Evolutionary conservation across 2,797 vertebrate genomes (phyloP), one percentile per base, ranked within the genome.

Genomic region (Glossophaga mutica): DNA sequence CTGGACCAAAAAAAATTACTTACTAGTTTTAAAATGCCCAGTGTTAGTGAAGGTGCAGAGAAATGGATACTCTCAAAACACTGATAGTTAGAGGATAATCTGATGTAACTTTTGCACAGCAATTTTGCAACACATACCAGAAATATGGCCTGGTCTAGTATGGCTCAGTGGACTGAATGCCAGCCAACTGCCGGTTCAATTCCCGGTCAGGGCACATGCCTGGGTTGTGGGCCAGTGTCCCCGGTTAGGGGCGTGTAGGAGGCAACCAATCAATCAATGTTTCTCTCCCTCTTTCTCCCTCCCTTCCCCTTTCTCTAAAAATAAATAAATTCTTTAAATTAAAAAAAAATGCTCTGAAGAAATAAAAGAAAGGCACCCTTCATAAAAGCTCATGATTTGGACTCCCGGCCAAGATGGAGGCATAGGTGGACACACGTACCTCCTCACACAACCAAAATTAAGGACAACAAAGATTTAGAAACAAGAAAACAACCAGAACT

Each of bases 51-150:
- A 18, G 19, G 34, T 68, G 3, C 2, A 77, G 24, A 95, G 34
- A 87, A 86, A 96, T 44, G 18, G 7, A 76, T 94, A 19, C 52
- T 74, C 57, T 42, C 16, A n/a, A 90, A 94, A 93, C 68, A 76
- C 42, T 90, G 15, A 26, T 50, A 22, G 21, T 6, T 82, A 50
- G 65, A 85, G 16, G 55, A 94, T 70, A 95, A 90, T 92, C 1
- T 87, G 39, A 93, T 77, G 0, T 8, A 81, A 93, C 24, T 95
- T 96, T 92, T 94, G 19, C 39, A 88, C 44, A 46, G 19, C 65
- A 94, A 94, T 90, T 91, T 68, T 76, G 8, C 50, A 92, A n/a
- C 46, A 94, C 2, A 12, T 57, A 77, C 34, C 1, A 10, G 87
- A 93, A 95, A 55, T 55, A 19, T 68, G 14, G n/a, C 12, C 59